These are phyloP conservation scores for Chlorodrepanis virens DNA, from an alignment of 2,113 vertebrate genomes.

Conservation along the genomic window DNA sequence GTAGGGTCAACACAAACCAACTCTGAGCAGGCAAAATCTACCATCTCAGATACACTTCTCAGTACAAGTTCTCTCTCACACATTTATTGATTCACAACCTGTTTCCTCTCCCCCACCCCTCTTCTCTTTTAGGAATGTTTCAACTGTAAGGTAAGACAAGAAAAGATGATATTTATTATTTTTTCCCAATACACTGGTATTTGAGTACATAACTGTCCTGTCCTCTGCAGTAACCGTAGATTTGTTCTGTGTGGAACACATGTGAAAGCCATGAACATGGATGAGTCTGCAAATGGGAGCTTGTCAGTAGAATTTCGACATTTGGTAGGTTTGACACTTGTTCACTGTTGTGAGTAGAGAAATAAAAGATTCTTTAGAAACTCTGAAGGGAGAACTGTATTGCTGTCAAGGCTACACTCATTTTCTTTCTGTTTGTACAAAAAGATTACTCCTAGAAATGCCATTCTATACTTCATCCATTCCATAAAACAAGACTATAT, in stretches of 20 bases:
- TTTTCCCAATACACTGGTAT: not conserved
- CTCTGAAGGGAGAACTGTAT: not conserved
- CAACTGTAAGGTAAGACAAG: slow-evolving; percentile 87
- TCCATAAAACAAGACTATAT: not conserved
- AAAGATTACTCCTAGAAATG: not conserved
- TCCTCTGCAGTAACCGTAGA: slow-evolving; percentile 82
- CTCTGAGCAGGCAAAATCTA: not conserved
- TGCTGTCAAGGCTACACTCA: not conserved
- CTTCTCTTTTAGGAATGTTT: slow-evolving; percentile 84
- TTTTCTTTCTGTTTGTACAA: not conserved
- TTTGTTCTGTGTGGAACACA: slow-evolving; percentile 94
- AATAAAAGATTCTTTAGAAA: not conserved
- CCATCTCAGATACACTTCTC: not conserved
- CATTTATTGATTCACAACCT: not conserved
- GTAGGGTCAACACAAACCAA: not conserved
- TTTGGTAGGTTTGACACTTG: slow-evolving; percentile 76
- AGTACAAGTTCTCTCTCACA: not conserved
- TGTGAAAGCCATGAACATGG: slow-evolving; percentile 95
- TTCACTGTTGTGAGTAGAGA: not conserved
- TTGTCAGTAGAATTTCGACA: slow-evolving; percentile 94
- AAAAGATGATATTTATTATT: not conserved
- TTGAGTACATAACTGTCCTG: not conserved
- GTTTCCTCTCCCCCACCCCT: not conserved
- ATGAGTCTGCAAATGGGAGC: slow-evolving; percentile 91
- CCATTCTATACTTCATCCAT: not conserved